Conservation (phyloP, 2,888 invertebrate genomes). For the Auanema freiburgensis region DNA sequence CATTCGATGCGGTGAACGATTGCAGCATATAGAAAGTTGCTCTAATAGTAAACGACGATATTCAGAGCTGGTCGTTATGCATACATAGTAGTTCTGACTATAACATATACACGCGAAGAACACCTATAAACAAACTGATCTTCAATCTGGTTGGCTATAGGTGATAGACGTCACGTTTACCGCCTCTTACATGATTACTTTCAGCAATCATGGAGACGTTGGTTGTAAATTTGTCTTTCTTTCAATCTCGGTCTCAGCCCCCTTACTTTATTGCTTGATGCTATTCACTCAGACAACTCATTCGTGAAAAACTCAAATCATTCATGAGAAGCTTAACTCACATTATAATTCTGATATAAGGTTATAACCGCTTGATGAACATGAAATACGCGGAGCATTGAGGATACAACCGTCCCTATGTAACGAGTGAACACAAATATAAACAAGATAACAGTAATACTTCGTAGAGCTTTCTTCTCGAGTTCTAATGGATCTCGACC, state of each 20-base stretch:
- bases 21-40: background rate
- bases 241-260: too few species aligned
- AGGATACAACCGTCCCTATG: conserved; percentile 13
- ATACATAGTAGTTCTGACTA: conserved; percentile 22
- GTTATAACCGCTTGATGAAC: conserved; percentile 13
- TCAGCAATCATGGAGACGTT: too few species aligned
- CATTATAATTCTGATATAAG: conserved; percentile 20
- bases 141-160: too few species aligned
- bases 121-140: conserved; percentile 8
- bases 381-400: conserved; percentile 9
- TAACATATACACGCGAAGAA: conserved; percentile 17
- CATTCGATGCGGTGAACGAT: too few species aligned
- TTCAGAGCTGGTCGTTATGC: conserved; percentile 16
- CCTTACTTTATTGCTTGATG: too few species aligned
- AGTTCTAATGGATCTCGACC: conserved; percentile 6
- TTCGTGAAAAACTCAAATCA: background rate
- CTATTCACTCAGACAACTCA: too few species aligned
- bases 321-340: conserved; percentile 6
- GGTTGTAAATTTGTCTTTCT: background rate
- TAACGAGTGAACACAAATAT: conserved; percentile 21
- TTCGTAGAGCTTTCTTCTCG: conserved; percentile 13
- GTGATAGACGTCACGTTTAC: too few species aligned
- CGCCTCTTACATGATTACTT: too few species aligned
- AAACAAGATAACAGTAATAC: conserved; percentile 15
- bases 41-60: conserved; percentile 14